Percentiles rank a stretch among this genome's conserved stretches.
These are phyloP conservation scores for Notocelia uddmanniana DNA, from an alignment of 2,888 invertebrate species.

Conservation along the genomic window DNA sequence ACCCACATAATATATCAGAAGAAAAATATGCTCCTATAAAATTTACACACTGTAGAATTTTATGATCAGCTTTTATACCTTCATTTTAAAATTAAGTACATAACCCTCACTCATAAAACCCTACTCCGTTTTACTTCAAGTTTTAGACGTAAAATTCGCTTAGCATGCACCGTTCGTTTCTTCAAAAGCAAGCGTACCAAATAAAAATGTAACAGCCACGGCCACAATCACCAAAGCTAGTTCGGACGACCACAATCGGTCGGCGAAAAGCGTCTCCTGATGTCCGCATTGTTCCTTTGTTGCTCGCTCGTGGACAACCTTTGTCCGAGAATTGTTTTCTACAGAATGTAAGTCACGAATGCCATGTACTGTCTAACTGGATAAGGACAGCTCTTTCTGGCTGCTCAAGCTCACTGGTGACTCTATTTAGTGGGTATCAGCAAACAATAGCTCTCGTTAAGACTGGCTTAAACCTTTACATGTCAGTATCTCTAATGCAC, in stretches of 20 bases:
- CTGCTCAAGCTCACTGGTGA: conserved; percentile 62
- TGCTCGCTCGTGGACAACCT: conserved; percentile 78
- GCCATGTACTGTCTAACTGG: conserved; percentile 79
- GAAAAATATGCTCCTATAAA: conserved; percentile 25
- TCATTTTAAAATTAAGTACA: conserved; percentile 28
- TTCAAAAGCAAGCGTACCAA: conserved; percentile 37
- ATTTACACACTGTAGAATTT: conserved; percentile 20
- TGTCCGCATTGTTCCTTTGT: conserved; percentile 81
- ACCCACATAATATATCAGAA: conserved; percentile 13
- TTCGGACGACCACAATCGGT: conserved; percentile 70
- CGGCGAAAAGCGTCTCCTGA: conserved; percentile 78
- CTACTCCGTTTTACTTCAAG: conserved; percentile 7
- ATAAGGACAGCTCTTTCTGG: conserved; percentile 71
- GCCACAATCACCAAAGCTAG: conserved; percentile 45
- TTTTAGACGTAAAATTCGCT: conserved; percentile 26
- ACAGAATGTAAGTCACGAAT: conserved; percentile 85
- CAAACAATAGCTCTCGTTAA: not conserved
- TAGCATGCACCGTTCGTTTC: conserved; percentile 31
- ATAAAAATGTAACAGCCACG: conserved; percentile 47
- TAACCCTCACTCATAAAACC: conserved; percentile 24
- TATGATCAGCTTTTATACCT: conserved; percentile 23
- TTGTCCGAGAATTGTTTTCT: conserved; percentile 85
- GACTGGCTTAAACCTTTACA: not conserved
- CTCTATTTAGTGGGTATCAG: conserved; percentile 63
- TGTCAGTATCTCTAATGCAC: too few relatives aligned